phyloP scores from a whole-genome alignment of 2,797 vertebrate species.

The Glossophaga mutica region DNA sequence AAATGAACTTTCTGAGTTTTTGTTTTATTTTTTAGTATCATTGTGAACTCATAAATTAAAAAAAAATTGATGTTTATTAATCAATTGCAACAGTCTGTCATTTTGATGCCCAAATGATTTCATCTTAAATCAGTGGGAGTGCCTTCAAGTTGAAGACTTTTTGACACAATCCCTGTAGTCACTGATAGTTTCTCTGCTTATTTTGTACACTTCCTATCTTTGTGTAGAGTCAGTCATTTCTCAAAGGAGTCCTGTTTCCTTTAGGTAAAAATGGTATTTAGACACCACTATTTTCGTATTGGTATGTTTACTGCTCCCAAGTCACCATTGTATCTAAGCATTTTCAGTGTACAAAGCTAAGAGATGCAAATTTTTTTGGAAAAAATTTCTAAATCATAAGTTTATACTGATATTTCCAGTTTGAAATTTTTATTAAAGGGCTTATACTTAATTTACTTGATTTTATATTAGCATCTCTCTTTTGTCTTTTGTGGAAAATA shows the following conservation, averaged over 20 bases:
- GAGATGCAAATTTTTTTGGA: not conserved
- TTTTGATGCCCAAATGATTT: not conserved
- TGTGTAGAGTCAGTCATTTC: not conserved
- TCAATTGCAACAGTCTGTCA: not conserved
- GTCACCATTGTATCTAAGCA: not conserved
- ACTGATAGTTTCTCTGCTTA: not conserved
- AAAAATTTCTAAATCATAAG: not conserved
- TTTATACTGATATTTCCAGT: constrained; percentile 26
- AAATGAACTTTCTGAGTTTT: not conserved
- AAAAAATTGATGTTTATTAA: not conserved
- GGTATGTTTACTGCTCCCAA: not conserved
- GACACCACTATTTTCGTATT: not conserved
- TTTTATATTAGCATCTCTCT: not conserved
- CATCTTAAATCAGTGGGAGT: not conserved
- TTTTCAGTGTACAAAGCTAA: constrained; percentile 11
- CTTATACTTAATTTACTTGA: not conserved
- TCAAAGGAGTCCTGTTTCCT: constrained; percentile 1
- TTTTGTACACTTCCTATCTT: not conserved
- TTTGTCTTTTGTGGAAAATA: not conserved
- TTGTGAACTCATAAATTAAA: not conserved
- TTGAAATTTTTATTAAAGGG: not conserved
- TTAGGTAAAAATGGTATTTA: not conserved
- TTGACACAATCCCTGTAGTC: not conserved
- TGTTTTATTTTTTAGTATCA: not conserved
- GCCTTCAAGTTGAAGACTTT: not conserved